Base-by-base conservation (phyloP, 2,888 invertebrate species). In the Lasioglossum marginatum region DNA sequence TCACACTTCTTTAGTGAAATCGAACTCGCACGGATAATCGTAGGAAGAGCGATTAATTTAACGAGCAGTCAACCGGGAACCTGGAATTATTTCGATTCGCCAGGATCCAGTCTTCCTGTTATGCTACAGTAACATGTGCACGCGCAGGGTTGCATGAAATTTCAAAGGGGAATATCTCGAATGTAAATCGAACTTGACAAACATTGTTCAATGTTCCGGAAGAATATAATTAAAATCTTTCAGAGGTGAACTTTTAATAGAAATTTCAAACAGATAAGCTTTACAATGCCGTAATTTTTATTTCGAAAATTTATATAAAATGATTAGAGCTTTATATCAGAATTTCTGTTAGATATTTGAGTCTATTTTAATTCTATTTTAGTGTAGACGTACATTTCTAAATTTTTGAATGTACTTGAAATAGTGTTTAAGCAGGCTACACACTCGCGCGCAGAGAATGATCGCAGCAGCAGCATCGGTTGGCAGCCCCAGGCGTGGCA, bases 401-500 rank as follows among this genome's bases (percentile, higher is more conserved):
- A n/a, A n/a, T 19, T 23, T 52, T 52, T 19, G 0, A 52, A 10
- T 1, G 52, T 12, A n/a, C 12, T n/a, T 57, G 31, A 31, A 63
- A 63, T 16, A 6, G 14, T 6, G 63, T 63, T 63, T 16, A 16
- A 63, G 31, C 34, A 66, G 8, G 16, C 4, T 23, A 10, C 34
- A 34, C 40, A 37, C 68, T 40, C n/a, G 82, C 85, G 75, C 81
- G 81, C 34, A 19, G 14, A 66, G 68, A 37, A 40, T 37, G 86
- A 88, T 86, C 80, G 52, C 63, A 70, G n/a, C 79, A 78, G 77
- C 77, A 83, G 85, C 87, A 82, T 88, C 88, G 37, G 34, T 31
- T n/a, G 6, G 71, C 77, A 76, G 79, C 77, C 73, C 75, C 75
- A 77, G 83, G 73, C 86, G 84, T 37, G 84, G 78, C 40, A 87